phyloP scores from a whole-genome alignment of 2,888 invertebrate species.

The Microctonus brassicae region DNA sequence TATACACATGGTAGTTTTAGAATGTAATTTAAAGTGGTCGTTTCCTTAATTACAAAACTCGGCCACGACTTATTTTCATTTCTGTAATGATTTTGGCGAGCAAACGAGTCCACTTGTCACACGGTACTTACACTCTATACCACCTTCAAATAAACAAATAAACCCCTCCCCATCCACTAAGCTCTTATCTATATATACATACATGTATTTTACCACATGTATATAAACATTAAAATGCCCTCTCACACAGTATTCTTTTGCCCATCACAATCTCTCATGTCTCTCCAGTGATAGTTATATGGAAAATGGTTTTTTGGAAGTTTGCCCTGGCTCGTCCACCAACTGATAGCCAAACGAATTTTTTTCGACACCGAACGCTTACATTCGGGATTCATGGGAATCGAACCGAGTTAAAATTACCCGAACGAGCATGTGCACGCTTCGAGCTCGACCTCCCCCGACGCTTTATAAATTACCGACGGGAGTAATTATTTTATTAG shows the following conservation, averaged over 20 bases:
- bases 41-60: conserved; percentile 62
- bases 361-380: conserved; percentile 33
- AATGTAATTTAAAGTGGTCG: conserved; percentile 63
- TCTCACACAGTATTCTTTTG: neutral
- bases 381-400: conserved; percentile 33
- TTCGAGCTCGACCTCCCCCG: conserved; percentile 23
- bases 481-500: conserved; percentile 55
- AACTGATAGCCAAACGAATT: conserved; percentile 36
- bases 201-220: neutral
- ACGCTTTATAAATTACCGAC: conserved; percentile 46
- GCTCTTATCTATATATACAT: neutral
- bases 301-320: conserved; percentile 34
- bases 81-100: conserved; percentile 36
- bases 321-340: conserved; percentile 32
- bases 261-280: neutral
- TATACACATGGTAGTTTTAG: no score
- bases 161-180: neutral
- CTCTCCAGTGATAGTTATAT: conserved; percentile 20
- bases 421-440: conserved; percentile 25
- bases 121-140: conserved; percentile 17
- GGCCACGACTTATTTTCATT: conserved; percentile 57
- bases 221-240: neutral
- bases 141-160: conserved; percentile 9
- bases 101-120: neutral
- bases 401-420: conserved; percentile 41